phyloP scores from a whole-genome alignment of 2,113 vertebrate genomes.

The Cyprinodon tularosa region DNA sequence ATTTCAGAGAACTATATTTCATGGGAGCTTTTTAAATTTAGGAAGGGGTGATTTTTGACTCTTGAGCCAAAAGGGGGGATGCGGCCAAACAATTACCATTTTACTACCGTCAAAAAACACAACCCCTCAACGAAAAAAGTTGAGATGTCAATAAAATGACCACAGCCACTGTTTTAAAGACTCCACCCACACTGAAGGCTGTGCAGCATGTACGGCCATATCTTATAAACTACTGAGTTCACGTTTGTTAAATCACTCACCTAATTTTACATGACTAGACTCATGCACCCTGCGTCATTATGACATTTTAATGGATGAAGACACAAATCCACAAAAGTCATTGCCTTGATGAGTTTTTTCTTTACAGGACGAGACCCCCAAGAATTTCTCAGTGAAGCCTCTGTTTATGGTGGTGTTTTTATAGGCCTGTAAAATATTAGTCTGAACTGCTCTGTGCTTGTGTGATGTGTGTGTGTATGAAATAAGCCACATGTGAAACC shows the following conservation, averaged over 20 bases:
- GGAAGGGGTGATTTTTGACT: conserved; percentile 58
- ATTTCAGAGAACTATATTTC: conserved; percentile 65
- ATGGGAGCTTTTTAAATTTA: conserved; percentile 49
- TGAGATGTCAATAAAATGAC: conserved; percentile 49
- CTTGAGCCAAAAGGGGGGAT: conserved; percentile 27
- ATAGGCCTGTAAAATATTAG: conserved; percentile 81
- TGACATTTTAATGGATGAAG: conserved; percentile 59
- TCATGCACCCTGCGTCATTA: conserved; percentile 58
- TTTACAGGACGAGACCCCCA: conserved; percentile 71
- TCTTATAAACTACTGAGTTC: conserved; percentile 36
- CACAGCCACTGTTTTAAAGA: conserved; percentile 40
- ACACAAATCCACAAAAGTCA: conserved; percentile 50
- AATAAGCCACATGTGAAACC: conserved; percentile 76
- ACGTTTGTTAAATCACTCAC: conserved; percentile 35
- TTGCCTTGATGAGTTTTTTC: conserved; percentile 63
- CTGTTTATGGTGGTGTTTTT: conserved; percentile 81
- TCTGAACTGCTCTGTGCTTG: conserved; percentile 74
- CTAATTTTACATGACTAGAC: conserved; percentile 57
- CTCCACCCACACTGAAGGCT: conserved; percentile 15
- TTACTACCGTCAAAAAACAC: conserved; percentile 62
- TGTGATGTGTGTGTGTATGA: conserved; percentile 60
- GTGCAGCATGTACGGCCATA: conserved; percentile 34
- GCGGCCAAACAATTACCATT: conserved; percentile 54
- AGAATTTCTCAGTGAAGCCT: conserved; percentile 71
- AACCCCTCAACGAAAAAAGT: conserved; percentile 37